A percentile compares a stretch with the other conserved stretches of the same genome.
Evolutionary conservation across 2,113 vertebrate genomes (phyloP).

Genomic region (Catagonus wagneri): DNA sequence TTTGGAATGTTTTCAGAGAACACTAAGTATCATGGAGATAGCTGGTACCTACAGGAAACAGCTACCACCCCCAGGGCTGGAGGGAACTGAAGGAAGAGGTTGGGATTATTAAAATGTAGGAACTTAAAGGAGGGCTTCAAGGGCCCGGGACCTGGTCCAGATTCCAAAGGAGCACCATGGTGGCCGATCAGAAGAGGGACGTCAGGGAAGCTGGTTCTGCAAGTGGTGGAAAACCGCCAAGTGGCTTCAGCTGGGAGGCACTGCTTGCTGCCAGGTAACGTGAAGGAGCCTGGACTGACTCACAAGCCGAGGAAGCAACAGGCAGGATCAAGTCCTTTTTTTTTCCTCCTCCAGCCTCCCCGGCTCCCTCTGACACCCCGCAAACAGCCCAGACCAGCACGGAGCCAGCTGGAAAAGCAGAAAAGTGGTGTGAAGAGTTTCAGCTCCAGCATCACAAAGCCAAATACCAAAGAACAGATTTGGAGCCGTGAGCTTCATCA

Average conservation of each 20-base stretch:
- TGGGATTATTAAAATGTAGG: not conserved
- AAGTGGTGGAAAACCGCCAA: not conserved
- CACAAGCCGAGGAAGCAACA: not conserved
- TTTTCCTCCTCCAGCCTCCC: not conserved
- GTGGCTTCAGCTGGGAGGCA: not conserved
- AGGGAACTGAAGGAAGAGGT: not conserved
- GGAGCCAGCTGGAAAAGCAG: not conserved
- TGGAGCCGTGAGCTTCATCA: not conserved
- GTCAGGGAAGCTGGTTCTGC: not conserved
- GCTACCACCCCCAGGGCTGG: not conserved
- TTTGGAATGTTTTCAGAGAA: not conserved
- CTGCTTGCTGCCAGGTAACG: not conserved
- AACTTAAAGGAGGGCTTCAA: not conserved
- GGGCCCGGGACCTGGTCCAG: not conserved
- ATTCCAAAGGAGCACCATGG: not conserved
- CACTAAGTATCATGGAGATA: not conserved
- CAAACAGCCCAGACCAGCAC: not conserved
- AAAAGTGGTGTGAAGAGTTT: not conserved
- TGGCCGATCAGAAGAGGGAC: not conserved
- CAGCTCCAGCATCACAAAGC: not conserved
- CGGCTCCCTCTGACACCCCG: not conserved
- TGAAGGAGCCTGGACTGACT: not conserved
- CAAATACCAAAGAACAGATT: not conserved
- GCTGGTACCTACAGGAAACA: not conserved
- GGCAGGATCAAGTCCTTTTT: not conserved